Conservation (phyloP, 2,888 invertebrate species). For the Beris morrisii region DNA sequence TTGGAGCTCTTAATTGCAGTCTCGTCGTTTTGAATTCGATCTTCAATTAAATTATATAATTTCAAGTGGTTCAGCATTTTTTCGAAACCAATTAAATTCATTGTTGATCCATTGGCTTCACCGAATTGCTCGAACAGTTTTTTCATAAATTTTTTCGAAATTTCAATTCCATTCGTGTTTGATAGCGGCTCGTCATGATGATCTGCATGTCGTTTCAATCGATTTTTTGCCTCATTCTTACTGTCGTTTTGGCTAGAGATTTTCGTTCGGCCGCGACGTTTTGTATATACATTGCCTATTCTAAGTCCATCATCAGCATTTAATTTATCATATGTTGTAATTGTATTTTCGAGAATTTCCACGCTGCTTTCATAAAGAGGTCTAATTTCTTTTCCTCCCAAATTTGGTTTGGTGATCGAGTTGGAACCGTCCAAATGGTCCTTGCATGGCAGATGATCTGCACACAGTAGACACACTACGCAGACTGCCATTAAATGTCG, state of each 20-base stretch:
- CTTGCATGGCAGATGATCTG: slow-evolving; percentile 74
- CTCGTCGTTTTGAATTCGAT: slow-evolving; percentile 30
- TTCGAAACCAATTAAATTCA: slow-evolving; percentile 69
- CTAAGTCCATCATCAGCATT: slow-evolving; percentile 43
- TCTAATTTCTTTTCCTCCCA: slow-evolving; percentile 31
- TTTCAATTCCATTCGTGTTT: slow-evolving; percentile 52
- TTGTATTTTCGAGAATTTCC: slow-evolving; percentile 45
- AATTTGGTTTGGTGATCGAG: slow-evolving; percentile 38
- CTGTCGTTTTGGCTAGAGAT: slow-evolving; percentile 4
- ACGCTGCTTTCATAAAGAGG: slow-evolving; percentile 37
- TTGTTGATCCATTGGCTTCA: slow-evolving; percentile 62
- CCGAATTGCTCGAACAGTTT: slow-evolving; percentile 71
- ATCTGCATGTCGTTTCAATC: slow-evolving; percentile 50
- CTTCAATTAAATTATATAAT: slow-evolving; percentile 56
- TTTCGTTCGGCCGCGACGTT: slow-evolving; percentile 41
- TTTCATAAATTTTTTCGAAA: slow-evolving; percentile 64
- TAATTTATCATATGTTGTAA: slow-evolving; percentile 40
- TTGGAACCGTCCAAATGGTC: slow-evolving; percentile 62
- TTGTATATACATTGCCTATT: slow-evolving; percentile 40
- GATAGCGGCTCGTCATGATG: slow-evolving; percentile 43
- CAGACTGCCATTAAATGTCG: slow-evolving; percentile 77
- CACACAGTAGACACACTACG: slow-evolving; percentile 78
- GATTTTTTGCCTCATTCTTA: slow-evolving; percentile 17
- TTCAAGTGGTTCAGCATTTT: slow-evolving; percentile 65
- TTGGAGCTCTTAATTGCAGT: slow-evolving; percentile 17